Conservation (phyloP, 2,888 invertebrate genomes). For the Labia minor region DNA sequence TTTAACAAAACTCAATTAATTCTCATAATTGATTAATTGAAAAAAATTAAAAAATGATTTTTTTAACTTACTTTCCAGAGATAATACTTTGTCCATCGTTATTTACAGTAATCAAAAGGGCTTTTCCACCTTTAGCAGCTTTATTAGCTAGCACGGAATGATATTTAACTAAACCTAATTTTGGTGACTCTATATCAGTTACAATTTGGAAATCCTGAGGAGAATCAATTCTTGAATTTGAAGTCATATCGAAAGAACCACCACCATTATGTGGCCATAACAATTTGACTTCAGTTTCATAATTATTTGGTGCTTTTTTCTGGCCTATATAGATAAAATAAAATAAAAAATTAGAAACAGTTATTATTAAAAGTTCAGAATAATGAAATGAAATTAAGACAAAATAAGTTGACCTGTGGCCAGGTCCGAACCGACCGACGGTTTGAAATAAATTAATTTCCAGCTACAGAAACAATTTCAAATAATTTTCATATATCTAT, state of each 20-base stretch:
- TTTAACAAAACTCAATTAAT: no score
- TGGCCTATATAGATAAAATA: no score
- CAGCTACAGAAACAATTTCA: no score
- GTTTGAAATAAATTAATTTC: no score
- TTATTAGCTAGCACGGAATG: conserved; percentile 52
- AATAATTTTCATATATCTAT: no score
- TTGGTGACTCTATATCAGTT: conserved; percentile 49
- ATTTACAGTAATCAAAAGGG: conserved; percentile 51
- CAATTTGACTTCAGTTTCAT: conserved; percentile 29
- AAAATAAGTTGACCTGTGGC: no score
- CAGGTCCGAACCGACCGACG: no score
- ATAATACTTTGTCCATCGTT: conserved; percentile 54
- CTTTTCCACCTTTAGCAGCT: conserved; percentile 46
- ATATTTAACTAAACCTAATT: conserved; percentile 52
- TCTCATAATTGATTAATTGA: no score
- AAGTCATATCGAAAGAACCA: conserved; percentile 40
- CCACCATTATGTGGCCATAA: conserved; percentile 28
- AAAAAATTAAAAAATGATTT: no score
- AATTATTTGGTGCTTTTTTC: conserved; percentile 43
- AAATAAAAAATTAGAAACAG: not conserved
- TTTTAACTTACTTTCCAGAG: conserved; percentile 49
- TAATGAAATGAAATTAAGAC: no score
- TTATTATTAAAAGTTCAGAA: not conserved
- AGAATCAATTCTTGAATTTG: conserved; percentile 40
- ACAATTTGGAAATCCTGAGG: conserved; percentile 52